Evolutionary conservation across 2,888 invertebrate genomes (phyloP).

Genomic region (Therioaphis trifolii): DNA sequence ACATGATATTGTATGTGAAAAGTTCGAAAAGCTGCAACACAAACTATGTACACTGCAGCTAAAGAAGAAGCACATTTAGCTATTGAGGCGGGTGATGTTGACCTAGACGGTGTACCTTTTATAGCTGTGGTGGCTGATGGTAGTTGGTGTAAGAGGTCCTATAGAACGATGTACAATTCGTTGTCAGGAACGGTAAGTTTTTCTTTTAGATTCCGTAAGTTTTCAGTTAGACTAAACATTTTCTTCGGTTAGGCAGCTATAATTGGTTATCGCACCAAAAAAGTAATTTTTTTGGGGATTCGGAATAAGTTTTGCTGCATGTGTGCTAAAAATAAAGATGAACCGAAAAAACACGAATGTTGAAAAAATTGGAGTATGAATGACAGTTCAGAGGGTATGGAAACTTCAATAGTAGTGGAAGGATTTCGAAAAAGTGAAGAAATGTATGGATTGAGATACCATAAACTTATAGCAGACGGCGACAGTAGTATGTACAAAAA

Average conservation of each 20-base stretch:
- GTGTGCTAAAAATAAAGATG: neutral
- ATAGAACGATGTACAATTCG: constrained; percentile 4
- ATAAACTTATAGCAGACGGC: neutral
- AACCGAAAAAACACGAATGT: neutral
- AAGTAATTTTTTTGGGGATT: too few species aligned
- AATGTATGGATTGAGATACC: neutral
- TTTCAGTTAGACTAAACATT: too few species aligned
- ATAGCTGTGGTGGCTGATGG: too few species aligned
- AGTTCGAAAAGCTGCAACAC: neutral
- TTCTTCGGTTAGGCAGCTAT: too few species aligned
- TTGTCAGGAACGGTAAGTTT: neutral
- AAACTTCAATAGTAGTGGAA: neutral
- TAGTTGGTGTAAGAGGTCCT: constrained; percentile 22
- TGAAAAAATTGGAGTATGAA: neutral
- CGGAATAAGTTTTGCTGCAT: neutral
- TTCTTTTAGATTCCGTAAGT: too few species aligned
- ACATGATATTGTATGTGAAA: neutral
- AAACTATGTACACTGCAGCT: neutral
- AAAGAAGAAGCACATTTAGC: constrained; percentile 10
- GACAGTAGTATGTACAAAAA: neutral
- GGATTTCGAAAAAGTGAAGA: neutral
- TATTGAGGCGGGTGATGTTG: neutral
- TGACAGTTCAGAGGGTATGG: neutral
- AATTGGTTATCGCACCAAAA: neutral
- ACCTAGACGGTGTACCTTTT: too few species aligned